Evolutionary conservation across 1,140 invertebrate genomes (phyloP).

Genomic region (Aphelenchoides besseyi): DNA sequence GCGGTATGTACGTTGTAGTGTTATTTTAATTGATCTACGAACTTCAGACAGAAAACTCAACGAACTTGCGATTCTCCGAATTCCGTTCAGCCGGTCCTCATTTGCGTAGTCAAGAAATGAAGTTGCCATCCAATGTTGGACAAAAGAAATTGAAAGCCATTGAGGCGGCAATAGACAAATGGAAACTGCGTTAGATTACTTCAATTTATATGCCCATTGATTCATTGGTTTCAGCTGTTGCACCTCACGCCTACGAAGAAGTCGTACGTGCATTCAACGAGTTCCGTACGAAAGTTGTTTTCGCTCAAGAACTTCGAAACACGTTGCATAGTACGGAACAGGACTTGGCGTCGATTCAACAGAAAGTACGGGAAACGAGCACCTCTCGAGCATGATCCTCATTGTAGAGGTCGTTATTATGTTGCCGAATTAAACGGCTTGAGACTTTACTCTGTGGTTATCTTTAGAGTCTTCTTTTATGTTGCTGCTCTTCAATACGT

Average conservation of each 20-base stretch:
- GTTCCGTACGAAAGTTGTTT: slow-evolving; percentile 43
- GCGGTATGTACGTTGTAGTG: neutral
- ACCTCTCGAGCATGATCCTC: too few species aligned
- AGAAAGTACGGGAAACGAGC: neutral
- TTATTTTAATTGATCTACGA: neutral
- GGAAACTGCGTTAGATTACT: slow-evolving; percentile 36
- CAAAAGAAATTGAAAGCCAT: slow-evolving; percentile 50
- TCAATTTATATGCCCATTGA: neutral
- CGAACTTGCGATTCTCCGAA: slow-evolving; percentile 40
- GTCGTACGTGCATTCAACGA: slow-evolving; percentile 45
- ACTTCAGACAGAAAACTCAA: slow-evolving; percentile 30
- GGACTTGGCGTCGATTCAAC: neutral
- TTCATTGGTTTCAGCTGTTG: slow-evolving; percentile 1
- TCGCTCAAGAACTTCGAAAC: slow-evolving; percentile 43
- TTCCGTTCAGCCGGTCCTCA: slow-evolving; percentile 45
- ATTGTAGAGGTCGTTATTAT: too few species aligned
- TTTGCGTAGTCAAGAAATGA: slow-evolving; percentile 53
- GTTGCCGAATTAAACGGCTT: too few species aligned
- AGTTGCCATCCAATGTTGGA: slow-evolving; percentile 45
- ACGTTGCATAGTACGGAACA: slow-evolving; percentile 41
- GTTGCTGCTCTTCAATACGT: neutral
- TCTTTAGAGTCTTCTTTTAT: neutral
- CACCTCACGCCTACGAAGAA: slow-evolving; percentile 40
- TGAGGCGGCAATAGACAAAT: slow-evolving; percentile 35
- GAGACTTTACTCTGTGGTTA: neutral